These are phyloP conservation scores for Toxotes chatareus DNA, from an alignment of 2,113 vertebrate genomes.

Conservation along the genomic window DNA sequence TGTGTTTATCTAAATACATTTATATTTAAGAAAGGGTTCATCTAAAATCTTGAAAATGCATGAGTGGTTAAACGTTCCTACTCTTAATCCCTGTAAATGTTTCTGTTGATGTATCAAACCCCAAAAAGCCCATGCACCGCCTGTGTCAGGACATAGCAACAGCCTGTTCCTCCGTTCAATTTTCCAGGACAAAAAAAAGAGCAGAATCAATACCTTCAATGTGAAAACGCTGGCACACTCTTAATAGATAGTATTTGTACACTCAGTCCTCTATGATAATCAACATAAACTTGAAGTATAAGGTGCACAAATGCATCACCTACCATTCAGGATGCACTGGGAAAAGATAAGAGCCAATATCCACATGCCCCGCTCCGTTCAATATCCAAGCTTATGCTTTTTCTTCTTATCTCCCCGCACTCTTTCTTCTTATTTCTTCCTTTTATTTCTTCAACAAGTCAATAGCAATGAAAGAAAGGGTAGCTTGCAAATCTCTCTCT, in stretches of 20 bases:
- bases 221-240: not conserved
- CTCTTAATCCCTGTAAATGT: constrained; percentile 23
- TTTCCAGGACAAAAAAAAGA: constrained; percentile 17
- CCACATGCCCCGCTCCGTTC: constrained; percentile 95
- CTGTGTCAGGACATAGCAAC: constrained; percentile 73
- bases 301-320: constrained; percentile 77
- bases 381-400: constrained; percentile 87
- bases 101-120: constrained; percentile 27
- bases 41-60: constrained; percentile 42
- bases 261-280: constrained; percentile 10
- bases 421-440: constrained; percentile 74
- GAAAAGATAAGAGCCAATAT: constrained; percentile 95
- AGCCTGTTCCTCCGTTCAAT: constrained; percentile 56
- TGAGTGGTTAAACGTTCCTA: constrained; percentile 14
- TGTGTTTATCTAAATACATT: not conserved
- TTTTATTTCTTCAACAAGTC: constrained; percentile 80
- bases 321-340: constrained; percentile 98
- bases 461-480: constrained; percentile 69
- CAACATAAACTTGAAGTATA: constrained; percentile 63
- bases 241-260: not conserved
- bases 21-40: not conserved
- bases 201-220: constrained; percentile 11
- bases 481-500: constrained; percentile 66
- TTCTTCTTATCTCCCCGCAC: constrained; percentile 80
- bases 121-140: constrained; percentile 33